phyloP scores from a whole-genome alignment of 2,113 vertebrate genomes.

The Numenius arquata region DNA sequence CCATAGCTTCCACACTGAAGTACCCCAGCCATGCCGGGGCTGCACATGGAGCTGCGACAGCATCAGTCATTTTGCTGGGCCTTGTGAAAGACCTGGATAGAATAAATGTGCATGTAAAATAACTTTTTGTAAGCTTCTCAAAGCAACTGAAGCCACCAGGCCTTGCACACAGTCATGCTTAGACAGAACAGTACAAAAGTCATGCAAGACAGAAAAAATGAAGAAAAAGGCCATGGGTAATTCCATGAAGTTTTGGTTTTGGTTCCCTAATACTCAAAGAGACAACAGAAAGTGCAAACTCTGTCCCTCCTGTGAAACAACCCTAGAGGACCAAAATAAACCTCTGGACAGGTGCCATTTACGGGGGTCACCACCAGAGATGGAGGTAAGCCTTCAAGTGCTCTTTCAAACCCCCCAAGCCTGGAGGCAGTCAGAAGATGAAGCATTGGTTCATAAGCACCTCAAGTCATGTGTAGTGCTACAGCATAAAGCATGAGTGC shows the following conservation, averaged over 20 bases:
- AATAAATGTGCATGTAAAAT: background rate
- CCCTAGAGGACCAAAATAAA: background rate
- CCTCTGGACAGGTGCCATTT: background rate
- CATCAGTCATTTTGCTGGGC: background rate
- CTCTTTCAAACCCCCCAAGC: background rate
- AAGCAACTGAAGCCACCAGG: background rate
- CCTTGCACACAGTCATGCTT: background rate
- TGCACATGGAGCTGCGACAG: background rate
- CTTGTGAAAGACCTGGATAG: background rate
- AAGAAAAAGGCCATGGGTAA: background rate
- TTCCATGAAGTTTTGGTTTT: background rate
- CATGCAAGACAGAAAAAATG: background rate
- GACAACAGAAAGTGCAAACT: background rate
- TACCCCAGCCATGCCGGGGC: fast-evolving
- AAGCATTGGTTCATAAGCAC: background rate
- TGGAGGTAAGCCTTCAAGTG: background rate
- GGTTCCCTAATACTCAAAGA: background rate
- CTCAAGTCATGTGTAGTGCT: background rate
- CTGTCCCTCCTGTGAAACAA: background rate
- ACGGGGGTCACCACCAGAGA: background rate
- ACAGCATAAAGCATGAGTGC: background rate
- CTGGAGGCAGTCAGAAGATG: background rate
- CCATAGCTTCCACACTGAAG: background rate
- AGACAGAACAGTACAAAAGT: background rate
- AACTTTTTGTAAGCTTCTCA: background rate